Evolutionary conservation across 2,113 vertebrate genomes (phyloP), one percentile per base, ranked within the genome.

Genomic region (Ageneiosus marmoratus): DNA sequence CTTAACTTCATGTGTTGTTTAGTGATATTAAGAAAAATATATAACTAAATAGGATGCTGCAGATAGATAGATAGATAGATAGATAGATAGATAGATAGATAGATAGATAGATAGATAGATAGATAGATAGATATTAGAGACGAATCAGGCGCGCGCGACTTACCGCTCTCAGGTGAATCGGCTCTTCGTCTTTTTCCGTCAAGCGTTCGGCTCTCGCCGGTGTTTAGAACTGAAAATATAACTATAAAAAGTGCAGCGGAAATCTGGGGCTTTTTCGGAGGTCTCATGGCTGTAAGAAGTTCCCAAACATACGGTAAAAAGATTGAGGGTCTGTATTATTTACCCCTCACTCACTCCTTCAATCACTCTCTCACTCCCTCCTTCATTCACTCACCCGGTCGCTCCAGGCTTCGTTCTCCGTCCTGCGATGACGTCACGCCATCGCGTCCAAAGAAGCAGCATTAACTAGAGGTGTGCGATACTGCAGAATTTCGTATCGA

Each of bases 111-210:
- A 41, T 9, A 4, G 10, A 50, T 12, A 50, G 8, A 48, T 11
- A 50, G 10, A 50, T 11, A 50, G 10, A 15, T 37, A 70, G 11
- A 20, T 46, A 37, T 24, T 44, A 20, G 34, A 22, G 65, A 12
- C 5, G 37, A n/a, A 9, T 24, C 34, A 24, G 29, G 48, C 48
- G 73, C 73, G 48, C 20, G 51, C 83, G 78, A 79, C 89, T 93
- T 91, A 93, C 93, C 91, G 0, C 70, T 80, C 56, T 46, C 79
- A 84, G 58, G 81, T 73, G 88, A 29, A 20, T 81, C 86, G 65
- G 53, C 78, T 37, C 8, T 74, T 74, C 83, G 78, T 67, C 74
- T 51, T 70, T 84, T 62, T 50, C 81, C 83, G 46, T 27, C 75
- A 20, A 81, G 46, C 75, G 84, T 89, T 86, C 85, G 62, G 75